Evolutionary conservation across 1,140 invertebrate genomes (phyloP), one percentile per base, ranked within the genome.

Genomic region (Homarus americanus): DNA sequence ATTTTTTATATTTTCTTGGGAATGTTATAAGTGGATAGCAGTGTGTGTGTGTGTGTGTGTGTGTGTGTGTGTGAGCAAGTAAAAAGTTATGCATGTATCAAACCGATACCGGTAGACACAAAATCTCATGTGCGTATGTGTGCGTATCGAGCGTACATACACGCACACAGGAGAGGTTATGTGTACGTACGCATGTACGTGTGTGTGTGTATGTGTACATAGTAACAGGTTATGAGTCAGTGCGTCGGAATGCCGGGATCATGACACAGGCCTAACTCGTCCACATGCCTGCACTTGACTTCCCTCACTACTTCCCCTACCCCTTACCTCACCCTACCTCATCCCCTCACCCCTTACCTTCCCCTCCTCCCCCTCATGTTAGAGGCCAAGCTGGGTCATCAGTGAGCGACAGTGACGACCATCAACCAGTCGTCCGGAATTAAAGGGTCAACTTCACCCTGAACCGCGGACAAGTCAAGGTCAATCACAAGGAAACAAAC

Each of bases 161-260:
- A 34, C 44, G 44, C 72, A 63, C 78, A 40, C 44, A n/a, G n/a
- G n/a, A n/a, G n/a, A n/a, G n/a, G n/a, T n/a, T 80, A n/a, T 53
- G 40, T 80, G 40, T 80, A 24, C 28, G 86, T 88, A 41, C 17
- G 86, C 28, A 75, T 79, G 75, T 88, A 75, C 53, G 75, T 87
- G 86, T 78, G 73, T 75, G 86, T 85, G 83, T 40, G 66, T 40
- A 63, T 41, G 66, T 44, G 83, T 85, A 66, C 44, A 66, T 44
- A 49, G 66, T 85, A 75, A 85, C 83, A 41, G 83, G 83, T 85
- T 73, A 75, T 85, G 83, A 85, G 66, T 88, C 78, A 82, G 86
- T 79, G 86, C 63, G 86, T 88, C 38, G 76, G 86, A 69, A 82
- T 92, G 87, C 88, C 44, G 34, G 76, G 83, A 85, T 85, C 66